These are phyloP conservation scores for Hippoglossus stenolepis DNA, from an alignment of 2,113 vertebrate species.

Conservation along the genomic window DNA sequence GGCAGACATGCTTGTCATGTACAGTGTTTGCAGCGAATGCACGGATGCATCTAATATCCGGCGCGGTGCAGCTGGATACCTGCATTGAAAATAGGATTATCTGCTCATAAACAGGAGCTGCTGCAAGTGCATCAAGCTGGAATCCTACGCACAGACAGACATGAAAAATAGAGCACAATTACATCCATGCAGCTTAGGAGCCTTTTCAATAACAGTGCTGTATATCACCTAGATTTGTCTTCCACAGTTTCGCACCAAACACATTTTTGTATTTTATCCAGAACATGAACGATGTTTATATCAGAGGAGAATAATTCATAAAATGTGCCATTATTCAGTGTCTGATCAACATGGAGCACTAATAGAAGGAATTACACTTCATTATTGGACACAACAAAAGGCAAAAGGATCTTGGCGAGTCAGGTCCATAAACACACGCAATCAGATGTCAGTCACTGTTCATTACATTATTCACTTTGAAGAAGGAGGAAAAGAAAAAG, in stretches of 20 bases:
- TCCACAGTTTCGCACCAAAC: background rate
- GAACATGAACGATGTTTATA: background rate
- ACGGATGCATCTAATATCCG: constrained; percentile 44
- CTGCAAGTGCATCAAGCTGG: background rate
- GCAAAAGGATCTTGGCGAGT: constrained; percentile 44
- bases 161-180: background rate
- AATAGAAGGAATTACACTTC: constrained; percentile 49
- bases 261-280: constrained; percentile 9
- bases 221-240: background rate
- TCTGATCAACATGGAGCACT: constrained; percentile 21
- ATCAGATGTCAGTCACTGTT: constrained; percentile 64
- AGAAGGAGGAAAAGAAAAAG: constrained; percentile 47
- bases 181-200: background rate
- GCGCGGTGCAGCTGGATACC: constrained; percentile 26
- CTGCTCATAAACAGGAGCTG: constrained; percentile 30
- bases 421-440: constrained; percentile 50
- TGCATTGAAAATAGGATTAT: constrained; percentile 38
- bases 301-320: background rate
- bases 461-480: constrained; percentile 63
- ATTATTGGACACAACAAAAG: constrained; percentile 56
- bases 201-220: background rate
- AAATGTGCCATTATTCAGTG: constrained; percentile 13
- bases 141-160: background rate
- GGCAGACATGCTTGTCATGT: constrained; percentile 27
- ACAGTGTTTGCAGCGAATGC: constrained; percentile 34